A percentile compares a stretch with the other conserved stretches of the same genome.
phyloP scores from a whole-genome alignment of 2,113 vertebrate species.

The Callipepla squamata region DNA sequence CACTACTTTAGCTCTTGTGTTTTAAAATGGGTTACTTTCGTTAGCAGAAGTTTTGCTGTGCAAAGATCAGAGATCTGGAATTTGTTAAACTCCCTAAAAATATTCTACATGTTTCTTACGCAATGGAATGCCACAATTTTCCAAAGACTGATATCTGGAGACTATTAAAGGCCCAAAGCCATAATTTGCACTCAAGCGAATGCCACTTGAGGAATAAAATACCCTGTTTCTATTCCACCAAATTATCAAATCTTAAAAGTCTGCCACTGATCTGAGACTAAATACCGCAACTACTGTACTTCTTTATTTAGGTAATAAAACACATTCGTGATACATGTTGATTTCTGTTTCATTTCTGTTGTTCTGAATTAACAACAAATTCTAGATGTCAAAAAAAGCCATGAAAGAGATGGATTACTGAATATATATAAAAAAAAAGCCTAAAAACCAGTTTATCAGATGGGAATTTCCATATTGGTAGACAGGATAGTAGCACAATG shows the following conservation, averaged over 20 bases:
- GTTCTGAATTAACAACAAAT: neutral
- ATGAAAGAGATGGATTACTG: neutral
- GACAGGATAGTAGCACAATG: neutral
- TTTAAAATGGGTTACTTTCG: neutral
- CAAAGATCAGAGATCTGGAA: neutral
- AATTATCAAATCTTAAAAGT: neutral
- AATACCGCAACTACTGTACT: neutral
- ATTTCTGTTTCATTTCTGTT: neutral
- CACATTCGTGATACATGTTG: neutral
- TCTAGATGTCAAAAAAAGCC: neutral
- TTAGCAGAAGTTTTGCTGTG: neutral
- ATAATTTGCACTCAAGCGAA: neutral
- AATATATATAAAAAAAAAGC: neutral
- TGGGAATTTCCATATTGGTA: neutral
- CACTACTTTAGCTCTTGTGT: neutral
- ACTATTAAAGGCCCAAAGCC: neutral
- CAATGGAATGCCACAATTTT: neutral
- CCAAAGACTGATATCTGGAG: neutral
- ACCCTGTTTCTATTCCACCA: neutral
- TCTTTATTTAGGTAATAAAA: neutral
- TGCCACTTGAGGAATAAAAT: neutral
- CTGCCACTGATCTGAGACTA: neutral
- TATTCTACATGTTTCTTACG: neutral
- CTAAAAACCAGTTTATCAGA: neutral
- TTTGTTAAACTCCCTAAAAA: neutral